Conservation (phyloP, 23 tunicate genomes). For the Styela plicata region DNA sequence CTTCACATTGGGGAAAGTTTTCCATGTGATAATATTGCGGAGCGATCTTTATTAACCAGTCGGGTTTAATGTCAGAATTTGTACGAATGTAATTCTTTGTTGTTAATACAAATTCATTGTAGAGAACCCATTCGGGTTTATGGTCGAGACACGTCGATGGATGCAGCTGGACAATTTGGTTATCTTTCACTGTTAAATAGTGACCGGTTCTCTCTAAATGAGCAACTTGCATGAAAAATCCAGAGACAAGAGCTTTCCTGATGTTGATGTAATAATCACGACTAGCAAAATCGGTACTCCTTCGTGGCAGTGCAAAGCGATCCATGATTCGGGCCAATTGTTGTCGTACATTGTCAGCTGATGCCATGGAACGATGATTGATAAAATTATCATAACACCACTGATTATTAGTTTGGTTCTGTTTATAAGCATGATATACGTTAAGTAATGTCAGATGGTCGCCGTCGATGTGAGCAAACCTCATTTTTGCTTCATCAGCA, state of each 20-base stretch:
- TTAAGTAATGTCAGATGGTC: conserved; percentile 96
- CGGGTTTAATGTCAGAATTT: conserved; percentile 88
- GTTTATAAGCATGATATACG: conserved; percentile 97
- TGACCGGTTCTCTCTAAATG: conserved; percentile 95
- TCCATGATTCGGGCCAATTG: conserved; percentile 98
- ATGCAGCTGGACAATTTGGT: conserved; percentile 96
- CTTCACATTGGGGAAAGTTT: conserved; percentile 98
- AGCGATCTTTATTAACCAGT: conserved; percentile 82
- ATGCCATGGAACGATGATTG: conserved; percentile 93
- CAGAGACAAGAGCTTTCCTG: conserved; percentile 90
- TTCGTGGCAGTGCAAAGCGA: conserved; percentile 82
- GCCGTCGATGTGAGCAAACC: conserved; percentile 98
- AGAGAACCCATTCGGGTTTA: conserved; percentile 99
- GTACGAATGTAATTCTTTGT: conserved; percentile 95
- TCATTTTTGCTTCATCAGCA: conserved; percentile 97
- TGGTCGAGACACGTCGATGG: conserved; percentile 98
- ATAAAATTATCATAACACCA: conserved; percentile 98
- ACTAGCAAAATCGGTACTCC: conserved; percentile 92
- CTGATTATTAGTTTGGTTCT: conserved; percentile 60
- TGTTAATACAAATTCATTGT: conserved; percentile 94
- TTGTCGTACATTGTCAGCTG: conserved; percentile 93
- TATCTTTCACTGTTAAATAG: conserved; percentile 94
- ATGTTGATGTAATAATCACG: conserved; percentile 90
- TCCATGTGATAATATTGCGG: conserved; percentile 93
- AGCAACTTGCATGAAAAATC: conserved; percentile 99